These are phyloP conservation scores for Antechinus flavipes DNA, from an alignment of 2,113 vertebrate species.

Conservation along the genomic window DNA sequence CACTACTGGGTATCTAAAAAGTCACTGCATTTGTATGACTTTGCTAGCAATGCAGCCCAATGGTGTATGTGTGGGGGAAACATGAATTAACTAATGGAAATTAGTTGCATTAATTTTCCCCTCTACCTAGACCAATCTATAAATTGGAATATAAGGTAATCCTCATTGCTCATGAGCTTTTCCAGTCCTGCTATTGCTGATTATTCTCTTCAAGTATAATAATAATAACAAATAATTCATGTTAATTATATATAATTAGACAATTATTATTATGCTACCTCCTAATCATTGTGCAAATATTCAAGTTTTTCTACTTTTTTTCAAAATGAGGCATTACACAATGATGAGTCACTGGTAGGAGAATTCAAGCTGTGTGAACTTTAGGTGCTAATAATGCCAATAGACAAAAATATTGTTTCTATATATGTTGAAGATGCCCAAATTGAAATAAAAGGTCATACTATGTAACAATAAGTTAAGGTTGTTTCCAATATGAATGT, in stretches of 20 bases:
- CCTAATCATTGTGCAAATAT: background rate
- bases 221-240: no score
- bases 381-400: slow-evolving; percentile 14
- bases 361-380: background rate
- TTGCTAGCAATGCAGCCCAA: background rate
- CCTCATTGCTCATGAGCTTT: background rate
- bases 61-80: background rate
- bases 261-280: no score
- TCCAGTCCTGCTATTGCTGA: no score
- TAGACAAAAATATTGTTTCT: background rate
- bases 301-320: background rate
- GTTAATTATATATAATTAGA: no score
- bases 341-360: slow-evolving; percentile 5
- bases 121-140: background rate
- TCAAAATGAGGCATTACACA: slow-evolving; percentile 1
- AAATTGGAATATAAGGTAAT: background rate
- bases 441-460: slow-evolving; percentile 25
- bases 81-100: slow-evolving; percentile 1
- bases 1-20: background rate
- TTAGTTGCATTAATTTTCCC: slow-evolving; percentile 35
- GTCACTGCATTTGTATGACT: background rate
- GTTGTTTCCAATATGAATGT: background rate
- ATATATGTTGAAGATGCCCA: background rate
- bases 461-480: slow-evolving; percentile 30
- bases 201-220: no score